Conservation (phyloP, 2,797 vertebrate genomes). For the Muraenolepis orangiensis region DNA sequence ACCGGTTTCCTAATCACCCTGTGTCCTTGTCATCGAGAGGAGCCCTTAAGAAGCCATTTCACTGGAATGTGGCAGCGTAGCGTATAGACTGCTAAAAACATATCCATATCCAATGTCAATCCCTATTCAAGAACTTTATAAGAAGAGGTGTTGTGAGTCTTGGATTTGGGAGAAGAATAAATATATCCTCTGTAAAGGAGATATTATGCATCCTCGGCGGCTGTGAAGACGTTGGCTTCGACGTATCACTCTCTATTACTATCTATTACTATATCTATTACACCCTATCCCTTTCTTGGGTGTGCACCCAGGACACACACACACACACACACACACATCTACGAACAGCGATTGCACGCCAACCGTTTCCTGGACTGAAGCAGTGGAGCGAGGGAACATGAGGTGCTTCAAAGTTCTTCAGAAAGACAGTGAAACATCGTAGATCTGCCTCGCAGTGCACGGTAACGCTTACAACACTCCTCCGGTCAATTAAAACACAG, state of each 20-base stretch:
- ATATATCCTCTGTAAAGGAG: constrained; percentile 63
- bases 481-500: too few species aligned
- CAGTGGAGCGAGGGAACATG: constrained; percentile 49
- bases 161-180: constrained; percentile 51
- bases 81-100: too few species aligned
- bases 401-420: constrained; percentile 53
- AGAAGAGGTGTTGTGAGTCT: too few species aligned
- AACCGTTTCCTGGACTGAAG: constrained; percentile 46
- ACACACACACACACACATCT: not conserved
- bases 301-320: not conserved
- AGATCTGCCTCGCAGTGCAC: not conserved
- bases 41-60: too few species aligned
- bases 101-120: too few species aligned
- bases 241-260: constrained; percentile 46
- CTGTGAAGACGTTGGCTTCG: constrained; percentile 59
- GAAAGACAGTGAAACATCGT: constrained; percentile 17
- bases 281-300: too few species aligned
- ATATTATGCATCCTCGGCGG: constrained; percentile 55
- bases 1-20: too few species aligned
- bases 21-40: too few species aligned
- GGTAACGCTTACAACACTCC: too few species aligned
- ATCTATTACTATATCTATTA: too few species aligned
- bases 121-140: too few species aligned
- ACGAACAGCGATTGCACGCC: constrained; percentile 31
- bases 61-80: too few species aligned